These are phyloP conservation scores for Sebastes hubbsi DNA, from an alignment of 2,797 vertebrate genomes.

Conservation along the genomic window DNA sequence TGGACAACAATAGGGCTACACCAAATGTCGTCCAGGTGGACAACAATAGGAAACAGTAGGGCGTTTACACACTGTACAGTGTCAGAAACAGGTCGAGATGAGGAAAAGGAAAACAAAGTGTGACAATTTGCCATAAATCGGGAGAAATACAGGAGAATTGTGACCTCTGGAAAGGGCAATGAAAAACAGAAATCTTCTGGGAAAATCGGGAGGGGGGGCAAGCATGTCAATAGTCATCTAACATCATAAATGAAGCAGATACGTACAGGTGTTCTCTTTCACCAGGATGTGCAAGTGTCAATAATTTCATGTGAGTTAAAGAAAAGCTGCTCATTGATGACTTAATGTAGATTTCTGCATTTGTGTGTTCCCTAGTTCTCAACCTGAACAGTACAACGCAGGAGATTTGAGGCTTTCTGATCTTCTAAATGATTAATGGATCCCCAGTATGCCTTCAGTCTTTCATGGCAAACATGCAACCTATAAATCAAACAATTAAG, in stretches of 20 bases:
- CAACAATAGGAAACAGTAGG: too few species aligned
- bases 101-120: too few species aligned
- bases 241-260: neutral
- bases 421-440: conserved; percentile 11
- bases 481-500: neutral
- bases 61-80: too few species aligned
- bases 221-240: too few species aligned
- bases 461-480: conserved; percentile 12
- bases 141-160: too few species aligned
- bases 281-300: neutral
- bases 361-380: neutral
- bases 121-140: too few species aligned
- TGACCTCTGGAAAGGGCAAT: too few species aligned
- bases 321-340: neutral
- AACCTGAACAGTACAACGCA: neutral
- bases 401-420: neutral
- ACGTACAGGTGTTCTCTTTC: neutral
- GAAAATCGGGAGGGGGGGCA: too few species aligned
- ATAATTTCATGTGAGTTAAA: neutral
- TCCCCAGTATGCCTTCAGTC: neutral
- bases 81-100: too few species aligned
- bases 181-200: too few species aligned
- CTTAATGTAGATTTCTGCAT: neutral
- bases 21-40: too few species aligned
- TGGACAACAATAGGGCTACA: too few species aligned